Evolutionary conservation across 2,797 vertebrate genomes (phyloP).

Genomic region (Sebastes jordani): DNA sequence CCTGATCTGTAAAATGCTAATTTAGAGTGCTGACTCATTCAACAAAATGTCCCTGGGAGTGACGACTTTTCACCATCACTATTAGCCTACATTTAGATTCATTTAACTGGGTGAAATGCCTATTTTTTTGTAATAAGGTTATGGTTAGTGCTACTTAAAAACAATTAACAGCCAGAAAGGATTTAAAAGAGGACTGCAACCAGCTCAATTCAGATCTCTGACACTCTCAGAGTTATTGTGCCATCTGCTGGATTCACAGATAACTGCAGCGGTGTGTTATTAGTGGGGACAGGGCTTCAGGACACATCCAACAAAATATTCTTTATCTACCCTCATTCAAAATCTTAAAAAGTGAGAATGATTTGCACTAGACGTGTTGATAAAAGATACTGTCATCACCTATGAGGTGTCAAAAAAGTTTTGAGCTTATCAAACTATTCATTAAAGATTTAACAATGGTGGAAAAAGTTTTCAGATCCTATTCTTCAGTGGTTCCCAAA

Average conservation of each 20-base stretch:
- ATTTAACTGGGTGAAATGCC: not conserved
- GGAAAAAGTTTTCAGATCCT: too few relatives aligned
- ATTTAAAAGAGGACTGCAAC: not conserved
- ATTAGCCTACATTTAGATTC: not conserved
- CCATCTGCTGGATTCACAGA: conserved; percentile 64
- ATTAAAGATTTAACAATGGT: too few relatives aligned
- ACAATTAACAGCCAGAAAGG: not conserved
- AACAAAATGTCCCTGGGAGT: not conserved
- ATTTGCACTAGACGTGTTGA: not conserved
- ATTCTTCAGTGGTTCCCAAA: too few relatives aligned
- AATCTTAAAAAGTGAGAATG: not conserved
- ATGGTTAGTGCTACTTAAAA: not conserved
- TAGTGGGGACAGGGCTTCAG: not conserved
- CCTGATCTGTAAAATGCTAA: not conserved
- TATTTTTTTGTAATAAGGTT: not conserved
- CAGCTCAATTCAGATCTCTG: not conserved
- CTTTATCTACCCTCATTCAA: not conserved
- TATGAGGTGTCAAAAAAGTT: too few relatives aligned
- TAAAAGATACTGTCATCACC: not conserved
- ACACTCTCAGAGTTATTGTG: conserved; percentile 27
- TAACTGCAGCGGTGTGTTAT: conserved; percentile 25
- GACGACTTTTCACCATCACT: not conserved
- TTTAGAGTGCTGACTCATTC: conserved; percentile 15
- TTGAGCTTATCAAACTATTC: too few relatives aligned
- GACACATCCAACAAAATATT: not conserved